Conservation (phyloP, 2,797 vertebrate species). For the Myotis pilosus region DNA sequence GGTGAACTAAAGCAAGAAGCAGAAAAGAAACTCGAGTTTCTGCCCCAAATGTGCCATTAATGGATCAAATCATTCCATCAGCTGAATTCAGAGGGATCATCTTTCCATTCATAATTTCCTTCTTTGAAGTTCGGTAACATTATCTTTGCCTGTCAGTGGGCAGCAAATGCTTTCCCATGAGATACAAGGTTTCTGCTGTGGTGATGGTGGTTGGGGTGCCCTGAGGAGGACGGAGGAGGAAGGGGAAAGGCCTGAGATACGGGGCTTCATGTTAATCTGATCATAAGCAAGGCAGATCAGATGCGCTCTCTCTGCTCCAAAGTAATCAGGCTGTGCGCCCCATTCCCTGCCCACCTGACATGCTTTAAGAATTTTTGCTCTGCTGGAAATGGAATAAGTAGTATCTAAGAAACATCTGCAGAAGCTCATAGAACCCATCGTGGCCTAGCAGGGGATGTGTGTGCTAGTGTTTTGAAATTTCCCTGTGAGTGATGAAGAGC, state of each 20-base stretch:
- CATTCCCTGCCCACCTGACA: background rate
- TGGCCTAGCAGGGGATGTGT: background rate
- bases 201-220: background rate
- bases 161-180: background rate
- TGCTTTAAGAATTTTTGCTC: background rate
- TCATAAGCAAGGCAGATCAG: background rate
- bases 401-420: background rate
- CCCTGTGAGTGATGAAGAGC: background rate
- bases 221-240: background rate
- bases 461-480: background rate
- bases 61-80: background rate
- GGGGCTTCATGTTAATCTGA: background rate
- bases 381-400: background rate
- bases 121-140: background rate
- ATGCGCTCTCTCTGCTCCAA: background rate
- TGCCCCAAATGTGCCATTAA: background rate
- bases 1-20: background rate
- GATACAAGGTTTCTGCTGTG: background rate
- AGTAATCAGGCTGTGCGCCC: background rate
- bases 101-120: background rate
- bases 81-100: background rate
- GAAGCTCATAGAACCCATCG: background rate
- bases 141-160: background rate
- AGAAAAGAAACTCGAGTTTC: background rate
- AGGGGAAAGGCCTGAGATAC: background rate